Evolutionary conservation across 2,797 vertebrate genomes (phyloP), one percentile per base, ranked within the genome.

Genomic region (Paedocypris micromegethes): DNA sequence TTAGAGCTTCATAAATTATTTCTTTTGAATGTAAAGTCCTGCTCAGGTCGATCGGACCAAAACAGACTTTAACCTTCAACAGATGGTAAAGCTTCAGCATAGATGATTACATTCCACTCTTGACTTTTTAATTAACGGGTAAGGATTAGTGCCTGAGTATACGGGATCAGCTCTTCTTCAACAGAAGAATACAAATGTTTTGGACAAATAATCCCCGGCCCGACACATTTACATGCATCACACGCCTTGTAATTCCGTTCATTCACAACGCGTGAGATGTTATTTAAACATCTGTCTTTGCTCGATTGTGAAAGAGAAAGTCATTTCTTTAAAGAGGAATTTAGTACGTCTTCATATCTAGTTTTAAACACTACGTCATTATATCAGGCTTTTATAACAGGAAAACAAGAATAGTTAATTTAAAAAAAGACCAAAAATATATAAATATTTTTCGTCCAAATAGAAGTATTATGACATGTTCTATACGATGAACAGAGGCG

Each of bases 71-170:
- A 93, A 94, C 92, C 91, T 93, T 89, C 87, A 93, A 85, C 93
- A 95, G 93, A 94, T 95, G 93, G 92, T 93, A 94, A 94, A 94
- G 92, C 93, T 92, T 88, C 91, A 88, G 81, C 87, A 87, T 91
- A 92, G 91, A 92, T 93, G 90, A 93, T 93, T 93, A 91, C 91
- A 92, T 92, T 89, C 88, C 91, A 90, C 89, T 91, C 90, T 90
- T 83, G 50, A 64, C 66, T 85, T 93, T 94, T 93, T 93, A 93
- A 94, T 93, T 93, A 95, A 93, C 88, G 87, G 86, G 91, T 87
- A 85, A 83, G 90, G 92, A 94, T 94, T 95, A 94, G 88, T 86
- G 86, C 84, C 86, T 73, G 88, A 88, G 86, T 91, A 92, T 91
- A 87, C 85, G 86, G 91, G 89, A 90, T 91, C 89, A 90, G 86